phyloP scores from a whole-genome alignment of 2,888 invertebrate genomes.

The Plagodis dolabraria region DNA sequence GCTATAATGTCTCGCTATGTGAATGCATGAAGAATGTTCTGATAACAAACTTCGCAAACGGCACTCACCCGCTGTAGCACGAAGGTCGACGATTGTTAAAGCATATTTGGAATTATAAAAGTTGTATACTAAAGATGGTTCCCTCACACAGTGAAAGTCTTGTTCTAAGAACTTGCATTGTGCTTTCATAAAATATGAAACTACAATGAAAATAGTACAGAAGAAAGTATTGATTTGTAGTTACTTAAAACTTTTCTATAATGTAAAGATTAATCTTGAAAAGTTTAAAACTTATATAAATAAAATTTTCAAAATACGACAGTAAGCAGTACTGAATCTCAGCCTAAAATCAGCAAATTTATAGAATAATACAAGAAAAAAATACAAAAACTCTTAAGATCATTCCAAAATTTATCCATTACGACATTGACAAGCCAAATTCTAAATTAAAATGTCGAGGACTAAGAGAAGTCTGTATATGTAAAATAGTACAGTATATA shows the following conservation, averaged over 20 bases:
- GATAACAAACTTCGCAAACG: not conserved
- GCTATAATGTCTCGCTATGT: not conserved
- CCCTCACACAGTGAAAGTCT: constrained; percentile 28
- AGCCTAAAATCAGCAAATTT: constrained; percentile 18
- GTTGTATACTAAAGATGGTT: constrained; percentile 7
- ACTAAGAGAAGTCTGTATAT: constrained; percentile 14
- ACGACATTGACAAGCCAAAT: constrained; percentile 19
- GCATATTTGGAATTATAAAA: constrained; percentile 14
- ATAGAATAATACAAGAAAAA: constrained; percentile 14
- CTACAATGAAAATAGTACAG: constrained; percentile 36
- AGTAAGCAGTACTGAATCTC: constrained; percentile 21
- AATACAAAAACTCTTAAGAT: constrained; percentile 14
- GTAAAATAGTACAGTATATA: constrained; percentile 5
- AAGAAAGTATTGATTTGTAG: constrained; percentile 23
- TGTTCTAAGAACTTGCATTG: constrained; percentile 27
- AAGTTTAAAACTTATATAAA: constrained; percentile 5
- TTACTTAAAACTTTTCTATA: constrained; percentile 36
- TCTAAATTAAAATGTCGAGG: constrained; percentile 3
- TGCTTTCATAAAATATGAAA: constrained; percentile 16
- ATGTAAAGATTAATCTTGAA: constrained; percentile 16
- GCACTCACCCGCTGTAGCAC: constrained; percentile 15
- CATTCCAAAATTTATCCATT: constrained; percentile 23
- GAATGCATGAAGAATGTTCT: not conserved
- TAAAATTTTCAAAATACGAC: constrained; percentile 19
- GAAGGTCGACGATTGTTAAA: constrained; percentile 19